These are phyloP conservation scores for Caenorhabditis afra DNA, from an alignment of 2,888 invertebrate genomes.

Conservation along the genomic window DNA sequence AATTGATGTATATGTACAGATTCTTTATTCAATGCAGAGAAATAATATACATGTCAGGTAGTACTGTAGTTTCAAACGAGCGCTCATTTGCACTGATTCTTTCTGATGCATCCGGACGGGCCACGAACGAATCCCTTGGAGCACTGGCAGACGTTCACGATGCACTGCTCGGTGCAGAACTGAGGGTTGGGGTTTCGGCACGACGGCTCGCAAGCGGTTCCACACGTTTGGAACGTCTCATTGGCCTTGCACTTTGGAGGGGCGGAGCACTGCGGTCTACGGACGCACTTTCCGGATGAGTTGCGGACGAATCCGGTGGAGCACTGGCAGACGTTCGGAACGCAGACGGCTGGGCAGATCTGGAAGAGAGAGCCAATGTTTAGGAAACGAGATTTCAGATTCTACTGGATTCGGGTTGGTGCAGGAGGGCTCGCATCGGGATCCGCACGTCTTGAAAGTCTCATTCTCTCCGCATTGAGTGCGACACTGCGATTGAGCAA, in stretches of 20 bases:
- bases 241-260: not conserved
- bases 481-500: too few species aligned
- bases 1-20: too few species aligned
- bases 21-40: too few species aligned
- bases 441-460: slow-evolving; percentile 6
- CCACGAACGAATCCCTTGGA: slow-evolving; percentile 14
- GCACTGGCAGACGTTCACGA: slow-evolving; percentile 20
- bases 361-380: too few species aligned
- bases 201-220: slow-evolving; percentile 17
- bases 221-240: slow-evolving; percentile 10
- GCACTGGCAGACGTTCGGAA: slow-evolving; percentile 12
- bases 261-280: too few species aligned
- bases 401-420: not conserved
- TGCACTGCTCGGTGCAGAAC: slow-evolving; percentile 10
- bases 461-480: slow-evolving; percentile 6
- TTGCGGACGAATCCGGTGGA: slow-evolving; percentile 7
- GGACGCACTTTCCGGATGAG: too few species aligned
- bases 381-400: too few species aligned
- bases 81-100: too few species aligned
- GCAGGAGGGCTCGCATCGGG: slow-evolving; percentile 13
- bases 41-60: too few species aligned
- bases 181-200: slow-evolving; percentile 11
- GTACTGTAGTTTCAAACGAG: too few species aligned
- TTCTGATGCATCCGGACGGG: not conserved
- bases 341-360: not conserved